Conservation (phyloP, 2,797 vertebrate species). For the Protosalanx chinensis region DNA sequence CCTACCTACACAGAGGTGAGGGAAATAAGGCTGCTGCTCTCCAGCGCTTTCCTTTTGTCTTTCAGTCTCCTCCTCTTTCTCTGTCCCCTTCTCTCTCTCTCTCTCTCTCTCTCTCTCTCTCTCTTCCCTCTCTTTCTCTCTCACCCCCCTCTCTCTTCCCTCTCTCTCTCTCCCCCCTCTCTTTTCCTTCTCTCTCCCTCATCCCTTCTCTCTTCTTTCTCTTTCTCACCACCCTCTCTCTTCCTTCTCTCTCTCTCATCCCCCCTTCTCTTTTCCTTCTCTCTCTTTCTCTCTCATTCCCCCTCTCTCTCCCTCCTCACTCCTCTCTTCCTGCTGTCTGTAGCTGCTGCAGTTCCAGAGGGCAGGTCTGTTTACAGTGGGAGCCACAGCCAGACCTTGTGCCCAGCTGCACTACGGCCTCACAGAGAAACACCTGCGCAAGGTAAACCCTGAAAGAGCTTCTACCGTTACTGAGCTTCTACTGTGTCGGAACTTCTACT, state of each 20-base stretch:
- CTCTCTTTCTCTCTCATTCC: not conserved
- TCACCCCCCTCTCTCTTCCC: no score
- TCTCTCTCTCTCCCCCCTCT: no score
- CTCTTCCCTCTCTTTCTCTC: no score
- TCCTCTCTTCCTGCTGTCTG: not conserved
- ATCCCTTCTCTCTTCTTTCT: not conserved
- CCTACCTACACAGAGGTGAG: constrained; percentile 84
- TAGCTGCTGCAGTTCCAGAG: constrained; percentile 84
- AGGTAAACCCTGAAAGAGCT: constrained; percentile 49
- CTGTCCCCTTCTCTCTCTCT: no score
- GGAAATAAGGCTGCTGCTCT: not conserved
- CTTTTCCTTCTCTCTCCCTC: not conserved
- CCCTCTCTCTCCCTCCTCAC: not conserved
- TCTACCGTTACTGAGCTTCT: not conserved
- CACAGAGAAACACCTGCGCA: constrained; percentile 72
- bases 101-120: no score
- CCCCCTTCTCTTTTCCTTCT: not conserved
- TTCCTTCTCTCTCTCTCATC: not conserved
- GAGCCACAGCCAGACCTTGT: constrained; percentile 78
- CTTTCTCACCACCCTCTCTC: not conserved
- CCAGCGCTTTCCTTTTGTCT: not conserved
- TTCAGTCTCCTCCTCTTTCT: no score
- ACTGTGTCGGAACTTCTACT: not conserved
- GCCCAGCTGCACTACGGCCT: constrained; percentile 83
- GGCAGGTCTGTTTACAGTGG: constrained; percentile 72